A percentile compares a stretch with the other conserved stretches of the same genome.
Conservation (phyloP, 2,888 invertebrate species). For the Branchellion lobata region DNA sequence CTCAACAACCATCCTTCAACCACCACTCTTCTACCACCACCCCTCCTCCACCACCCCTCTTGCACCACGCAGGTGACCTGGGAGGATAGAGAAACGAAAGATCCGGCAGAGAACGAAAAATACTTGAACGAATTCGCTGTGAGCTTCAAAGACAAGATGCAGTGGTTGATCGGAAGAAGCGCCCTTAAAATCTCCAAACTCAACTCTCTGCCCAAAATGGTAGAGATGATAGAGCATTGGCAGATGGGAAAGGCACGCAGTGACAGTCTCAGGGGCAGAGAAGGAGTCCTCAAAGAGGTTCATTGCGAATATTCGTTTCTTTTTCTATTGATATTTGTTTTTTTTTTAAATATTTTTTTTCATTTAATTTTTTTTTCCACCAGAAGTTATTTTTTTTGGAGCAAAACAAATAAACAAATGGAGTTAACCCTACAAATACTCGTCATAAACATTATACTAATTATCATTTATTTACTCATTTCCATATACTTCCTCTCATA, state of each 20-base stretch:
- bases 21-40: no score
- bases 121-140: constrained; percentile 46
- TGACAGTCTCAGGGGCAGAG: constrained; percentile 51
- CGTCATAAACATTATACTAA: no score
- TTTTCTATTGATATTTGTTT: no score
- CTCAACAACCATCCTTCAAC: no score
- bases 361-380: no score
- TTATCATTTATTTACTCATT: no score
- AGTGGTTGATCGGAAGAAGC: constrained; percentile 36
- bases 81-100: constrained; percentile 28
- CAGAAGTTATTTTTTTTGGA: no score
- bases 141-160: constrained; percentile 45
- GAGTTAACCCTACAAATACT: no score
- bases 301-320: constrained; percentile 37
- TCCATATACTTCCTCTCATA: no score
- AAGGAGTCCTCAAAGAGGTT: constrained; percentile 46
- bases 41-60: no score
- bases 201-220: constrained; percentile 40
- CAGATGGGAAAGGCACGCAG: constrained; percentile 48
- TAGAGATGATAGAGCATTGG: constrained; percentile 53
- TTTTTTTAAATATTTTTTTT: no score
- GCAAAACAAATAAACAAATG: no score
- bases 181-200: constrained; percentile 32
- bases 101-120: constrained; percentile 41
- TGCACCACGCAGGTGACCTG: constrained; percentile 45